Conservation (phyloP, 2,888 invertebrate genomes). For the Muscina levida region DNA sequence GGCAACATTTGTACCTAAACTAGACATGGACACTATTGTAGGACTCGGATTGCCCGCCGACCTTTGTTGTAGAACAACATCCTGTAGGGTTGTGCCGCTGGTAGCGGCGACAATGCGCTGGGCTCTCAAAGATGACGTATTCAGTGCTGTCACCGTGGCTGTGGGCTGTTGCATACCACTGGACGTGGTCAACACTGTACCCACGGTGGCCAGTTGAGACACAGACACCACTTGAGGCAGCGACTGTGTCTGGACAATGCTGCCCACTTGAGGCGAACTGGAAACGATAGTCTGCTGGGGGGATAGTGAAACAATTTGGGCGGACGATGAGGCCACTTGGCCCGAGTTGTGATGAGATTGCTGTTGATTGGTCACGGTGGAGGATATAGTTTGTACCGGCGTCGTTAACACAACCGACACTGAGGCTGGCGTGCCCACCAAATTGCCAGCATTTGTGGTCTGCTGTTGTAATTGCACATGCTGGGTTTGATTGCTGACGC, state of each 20-base stretch:
- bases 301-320: constrained; percentile 79
- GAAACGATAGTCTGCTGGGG: constrained; percentile 76
- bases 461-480: constrained; percentile 72
- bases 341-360: constrained; percentile 11
- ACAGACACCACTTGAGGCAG: constrained; percentile 80
- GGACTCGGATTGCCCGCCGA: constrained; percentile 76
- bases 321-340: constrained; percentile 65
- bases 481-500: constrained; percentile 56
- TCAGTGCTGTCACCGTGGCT: constrained; percentile 76
- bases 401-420: constrained; percentile 80
- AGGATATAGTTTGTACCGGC: constrained; percentile 76
- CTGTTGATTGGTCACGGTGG: constrained; percentile 69
- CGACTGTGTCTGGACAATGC: constrained; percentile 78
- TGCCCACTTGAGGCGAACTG: constrained; percentile 73
- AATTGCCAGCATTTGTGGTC: constrained; percentile 68
- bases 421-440: constrained; percentile 73
- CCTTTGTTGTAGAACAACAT: constrained; percentile 78
- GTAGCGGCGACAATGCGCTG: constrained; percentile 78
- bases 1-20: constrained; percentile 75
- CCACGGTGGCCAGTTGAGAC: constrained; percentile 79
- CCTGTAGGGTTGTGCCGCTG: constrained; percentile 74
- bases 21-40: constrained; percentile 79
- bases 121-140: constrained; percentile 76
- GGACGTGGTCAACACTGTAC: constrained; percentile 78
- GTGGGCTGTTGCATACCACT: constrained; percentile 75